Evolutionary conservation across 2,797 vertebrate species (phyloP).

Genomic region (Sebastes kiyomatsui): DNA sequence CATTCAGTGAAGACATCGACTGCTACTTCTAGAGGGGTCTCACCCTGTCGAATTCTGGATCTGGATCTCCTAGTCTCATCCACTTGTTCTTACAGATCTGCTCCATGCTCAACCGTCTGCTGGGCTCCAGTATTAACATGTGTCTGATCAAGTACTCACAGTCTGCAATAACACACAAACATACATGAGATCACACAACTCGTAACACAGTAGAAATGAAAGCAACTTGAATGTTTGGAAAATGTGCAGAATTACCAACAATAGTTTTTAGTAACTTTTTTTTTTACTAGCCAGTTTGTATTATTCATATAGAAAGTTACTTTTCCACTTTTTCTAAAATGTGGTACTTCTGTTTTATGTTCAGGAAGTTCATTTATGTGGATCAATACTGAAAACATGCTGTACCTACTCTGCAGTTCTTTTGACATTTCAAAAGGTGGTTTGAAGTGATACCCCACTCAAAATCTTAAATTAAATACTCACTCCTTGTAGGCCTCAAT

Average conservation of each 20-base stretch:
- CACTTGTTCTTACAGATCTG: slow-evolving; percentile 99
- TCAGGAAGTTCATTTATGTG: neutral
- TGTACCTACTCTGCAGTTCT: neutral
- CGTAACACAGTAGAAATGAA: fast-evolving
- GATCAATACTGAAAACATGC: neutral
- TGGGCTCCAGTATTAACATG: slow-evolving; percentile 97
- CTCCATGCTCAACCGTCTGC: slow-evolving; percentile 95
- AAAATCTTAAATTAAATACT: neutral
- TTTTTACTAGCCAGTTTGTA: neutral
- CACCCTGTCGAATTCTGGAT: slow-evolving; percentile 95
- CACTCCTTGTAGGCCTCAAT: neutral
- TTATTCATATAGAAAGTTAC: neutral
- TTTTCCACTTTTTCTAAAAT: neutral
- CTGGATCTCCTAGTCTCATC: slow-evolving; percentile 95
- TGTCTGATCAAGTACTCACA: slow-evolving; percentile 99
- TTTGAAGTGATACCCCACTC: neutral
- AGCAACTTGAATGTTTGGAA: neutral
- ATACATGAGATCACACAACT: neutral
- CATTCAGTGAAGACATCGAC: neutral
- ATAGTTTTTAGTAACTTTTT: neutral
- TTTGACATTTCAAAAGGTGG: neutral
- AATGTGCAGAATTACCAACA: neutral
- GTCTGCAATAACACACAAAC: slow-evolving; percentile 80
- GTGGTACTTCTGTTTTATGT: neutral
- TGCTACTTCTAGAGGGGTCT: slow-evolving; percentile 51